A percentile compares a stretch with the other conserved stretches of the same genome.
Evolutionary conservation across 1,140 invertebrate genomes (phyloP).

Genomic region (Dryas iulia): DNA sequence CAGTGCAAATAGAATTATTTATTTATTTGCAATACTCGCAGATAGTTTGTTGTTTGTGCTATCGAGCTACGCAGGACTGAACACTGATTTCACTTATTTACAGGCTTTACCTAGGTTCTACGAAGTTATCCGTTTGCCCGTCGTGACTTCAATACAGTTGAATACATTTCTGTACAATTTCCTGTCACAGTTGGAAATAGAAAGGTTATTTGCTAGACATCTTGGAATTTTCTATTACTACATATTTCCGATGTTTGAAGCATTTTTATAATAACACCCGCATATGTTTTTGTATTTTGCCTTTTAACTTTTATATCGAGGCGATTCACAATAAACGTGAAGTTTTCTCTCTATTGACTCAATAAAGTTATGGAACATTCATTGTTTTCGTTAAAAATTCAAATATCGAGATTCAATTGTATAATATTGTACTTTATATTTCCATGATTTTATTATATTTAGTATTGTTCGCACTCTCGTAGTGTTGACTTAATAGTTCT

Average conservation of each 20-base stretch:
- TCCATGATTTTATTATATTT: no score
- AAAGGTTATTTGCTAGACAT: neutral
- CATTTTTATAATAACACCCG: neutral
- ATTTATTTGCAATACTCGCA: neutral
- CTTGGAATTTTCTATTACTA: neutral
- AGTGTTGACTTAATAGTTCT: no score
- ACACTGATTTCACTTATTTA: neutral
- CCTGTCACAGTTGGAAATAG: neutral
- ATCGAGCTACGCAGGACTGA: neutral
- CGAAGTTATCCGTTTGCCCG: neutral
- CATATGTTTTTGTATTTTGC: neutral
- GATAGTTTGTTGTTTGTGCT: neutral
- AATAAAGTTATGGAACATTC: neutral
- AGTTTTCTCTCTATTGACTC: neutral
- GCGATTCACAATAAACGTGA: neutral
- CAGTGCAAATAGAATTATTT: no score
- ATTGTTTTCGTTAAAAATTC: no score
- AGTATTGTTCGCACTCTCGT: no score
- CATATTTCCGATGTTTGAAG: neutral
- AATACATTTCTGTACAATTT: neutral
- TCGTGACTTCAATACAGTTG: neutral
- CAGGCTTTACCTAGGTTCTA: neutral
- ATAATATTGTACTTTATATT: no score
- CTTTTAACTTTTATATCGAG: neutral
- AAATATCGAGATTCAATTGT: no score